A percentile compares a stretch with the other conserved stretches of the same genome.
Evolutionary conservation across 1,140 invertebrate genomes (phyloP).

Genomic region (Anastatus disparis): DNA sequence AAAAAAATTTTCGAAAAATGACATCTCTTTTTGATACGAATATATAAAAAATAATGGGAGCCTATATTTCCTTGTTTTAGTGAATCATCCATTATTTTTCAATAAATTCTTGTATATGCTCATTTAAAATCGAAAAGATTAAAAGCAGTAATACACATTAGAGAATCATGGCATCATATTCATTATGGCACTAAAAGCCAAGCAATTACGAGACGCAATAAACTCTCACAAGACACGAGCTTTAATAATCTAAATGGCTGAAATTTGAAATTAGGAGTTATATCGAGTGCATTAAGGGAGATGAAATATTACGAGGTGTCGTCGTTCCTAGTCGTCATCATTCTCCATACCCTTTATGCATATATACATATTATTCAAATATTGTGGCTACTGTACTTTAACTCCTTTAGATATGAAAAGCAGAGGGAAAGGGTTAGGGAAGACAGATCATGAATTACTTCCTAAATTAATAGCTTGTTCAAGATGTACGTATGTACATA

Average conservation of each 20-base stretch:
- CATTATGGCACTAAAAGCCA: slow-evolving; percentile 14
- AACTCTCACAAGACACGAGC: slow-evolving; percentile 26
- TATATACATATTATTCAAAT: slow-evolving; percentile 39
- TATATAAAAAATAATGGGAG: too few species aligned
- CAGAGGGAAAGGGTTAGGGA: too few species aligned
- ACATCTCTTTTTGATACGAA: too few species aligned
- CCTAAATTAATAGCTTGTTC: slow-evolving; percentile 34
- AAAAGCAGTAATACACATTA: too few species aligned
- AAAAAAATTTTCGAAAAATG: too few species aligned
- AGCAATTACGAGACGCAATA: slow-evolving; percentile 33
- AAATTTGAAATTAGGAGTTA: slow-evolving; percentile 34
- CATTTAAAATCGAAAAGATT: too few species aligned
- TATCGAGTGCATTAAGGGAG: slow-evolving; percentile 23
- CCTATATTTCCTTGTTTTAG: too few species aligned
- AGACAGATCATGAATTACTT: slow-evolving; percentile 24
- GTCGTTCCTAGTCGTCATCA: slow-evolving; percentile 1
- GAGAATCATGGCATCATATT: too few species aligned
- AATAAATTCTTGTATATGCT: not conserved
- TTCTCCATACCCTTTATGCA: not conserved
- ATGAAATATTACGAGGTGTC: slow-evolving; percentile 15
- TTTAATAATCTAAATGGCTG: slow-evolving; percentile 37
- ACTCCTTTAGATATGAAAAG: too few species aligned
- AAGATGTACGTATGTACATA: too few species aligned
- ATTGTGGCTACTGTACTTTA: slow-evolving; percentile 24
- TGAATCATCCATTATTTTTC: not conserved